A percentile compares a stretch with the other conserved stretches of the same genome.
phyloP scores from a whole-genome alignment of 2,113 vertebrate species.

The Pongo pygmaeus region DNA sequence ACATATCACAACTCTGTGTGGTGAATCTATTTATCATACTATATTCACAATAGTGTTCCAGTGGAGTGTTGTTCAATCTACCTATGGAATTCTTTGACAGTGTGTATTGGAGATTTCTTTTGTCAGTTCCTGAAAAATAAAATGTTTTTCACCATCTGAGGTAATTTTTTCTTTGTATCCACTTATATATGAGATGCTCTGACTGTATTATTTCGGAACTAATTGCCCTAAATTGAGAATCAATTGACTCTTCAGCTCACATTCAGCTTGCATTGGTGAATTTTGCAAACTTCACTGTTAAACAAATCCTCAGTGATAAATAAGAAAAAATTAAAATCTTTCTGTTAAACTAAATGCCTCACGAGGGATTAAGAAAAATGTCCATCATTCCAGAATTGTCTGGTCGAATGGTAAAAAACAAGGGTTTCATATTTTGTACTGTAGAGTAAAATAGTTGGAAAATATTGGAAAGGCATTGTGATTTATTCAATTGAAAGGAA shows the following conservation, averaged over 20 bases:
- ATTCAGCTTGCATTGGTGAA: neutral
- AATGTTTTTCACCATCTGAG: neutral
- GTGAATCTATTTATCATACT: neutral
- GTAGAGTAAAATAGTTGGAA: neutral
- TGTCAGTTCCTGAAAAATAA: neutral
- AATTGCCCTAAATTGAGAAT: neutral
- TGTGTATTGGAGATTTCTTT: neutral
- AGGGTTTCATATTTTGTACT: neutral
- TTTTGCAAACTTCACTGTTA: neutral
- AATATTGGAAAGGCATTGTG: neutral
- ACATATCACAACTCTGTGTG: neutral
- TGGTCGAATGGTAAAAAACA: neutral
- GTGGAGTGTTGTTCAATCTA: neutral
- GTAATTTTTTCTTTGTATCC: neutral
- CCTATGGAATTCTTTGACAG: neutral
- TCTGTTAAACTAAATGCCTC: neutral
- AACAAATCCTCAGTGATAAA: neutral
- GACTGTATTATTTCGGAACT: neutral
- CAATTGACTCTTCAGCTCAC: neutral
- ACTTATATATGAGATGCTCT: neutral
- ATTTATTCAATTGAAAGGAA: neutral
- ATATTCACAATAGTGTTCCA: neutral
- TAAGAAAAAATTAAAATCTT: neutral
- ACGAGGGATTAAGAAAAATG: neutral
- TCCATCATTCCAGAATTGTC: neutral